A percentile compares a stretch with the other conserved stretches of the same genome.
phyloP scores from a whole-genome alignment of 1,140 invertebrate species.

The Platyscapa corneri region DNA sequence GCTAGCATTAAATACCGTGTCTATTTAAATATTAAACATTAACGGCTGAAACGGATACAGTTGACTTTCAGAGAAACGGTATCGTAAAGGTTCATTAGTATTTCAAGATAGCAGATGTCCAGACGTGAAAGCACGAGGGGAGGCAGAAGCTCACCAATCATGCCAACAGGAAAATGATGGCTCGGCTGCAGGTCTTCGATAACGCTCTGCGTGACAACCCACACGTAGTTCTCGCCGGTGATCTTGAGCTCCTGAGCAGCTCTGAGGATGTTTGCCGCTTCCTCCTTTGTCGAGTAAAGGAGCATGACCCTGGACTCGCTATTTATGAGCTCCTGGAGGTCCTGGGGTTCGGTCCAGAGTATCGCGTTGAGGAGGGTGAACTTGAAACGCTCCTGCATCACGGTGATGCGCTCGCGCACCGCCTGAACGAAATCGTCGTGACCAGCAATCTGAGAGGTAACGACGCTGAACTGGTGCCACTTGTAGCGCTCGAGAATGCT shows the following conservation, averaged over 20 bases:
- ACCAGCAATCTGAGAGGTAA: constrained; percentile 94
- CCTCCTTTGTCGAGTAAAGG: constrained; percentile 91
- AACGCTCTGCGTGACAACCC: constrained; percentile 97
- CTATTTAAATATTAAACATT: too few species aligned
- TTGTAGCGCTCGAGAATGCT: constrained; percentile 95
- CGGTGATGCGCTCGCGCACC: constrained; percentile 88
- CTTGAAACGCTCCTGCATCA: constrained; percentile 90
- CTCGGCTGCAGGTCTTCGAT: constrained; percentile 86
- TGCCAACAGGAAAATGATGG: constrained; percentile 91
- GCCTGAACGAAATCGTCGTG: constrained; percentile 96
- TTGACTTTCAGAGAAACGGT: too few species aligned
- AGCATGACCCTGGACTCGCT: constrained; percentile 95
- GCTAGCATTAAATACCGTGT: too few species aligned
- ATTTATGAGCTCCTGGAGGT: constrained; percentile 84
- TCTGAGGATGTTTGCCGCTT: constrained; percentile 88
- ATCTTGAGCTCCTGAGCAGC: constrained; percentile 88
- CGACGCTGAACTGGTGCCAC: constrained; percentile 96
- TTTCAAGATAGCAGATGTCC: too few species aligned
- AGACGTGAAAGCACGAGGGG: background rate
- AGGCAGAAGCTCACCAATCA: constrained; percentile 86
- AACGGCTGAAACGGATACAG: too few species aligned
- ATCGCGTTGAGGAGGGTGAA: constrained; percentile 90
- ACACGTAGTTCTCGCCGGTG: constrained; percentile 95
- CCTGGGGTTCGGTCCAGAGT: constrained; percentile 80
- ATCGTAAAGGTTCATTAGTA: too few species aligned